A percentile compares a stretch with the other conserved stretches of the same genome.
Conservation (phyloP, 23 tunicate species). For the Trididemnum nubilum region DNA sequence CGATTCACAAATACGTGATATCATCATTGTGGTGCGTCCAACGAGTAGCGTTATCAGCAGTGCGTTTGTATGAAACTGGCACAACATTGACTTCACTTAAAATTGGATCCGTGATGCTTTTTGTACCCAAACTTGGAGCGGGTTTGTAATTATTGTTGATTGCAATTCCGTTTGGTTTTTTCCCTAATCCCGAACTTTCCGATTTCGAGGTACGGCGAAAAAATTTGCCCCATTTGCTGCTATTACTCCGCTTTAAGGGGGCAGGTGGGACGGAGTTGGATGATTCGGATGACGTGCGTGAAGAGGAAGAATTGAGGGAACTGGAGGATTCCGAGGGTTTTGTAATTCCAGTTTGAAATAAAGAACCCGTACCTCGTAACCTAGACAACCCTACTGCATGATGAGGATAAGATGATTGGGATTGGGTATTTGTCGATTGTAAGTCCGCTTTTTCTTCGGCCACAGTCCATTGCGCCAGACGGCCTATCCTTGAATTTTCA, state of each 20-base stretch:
- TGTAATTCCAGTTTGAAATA: not conserved
- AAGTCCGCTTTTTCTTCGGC: not conserved
- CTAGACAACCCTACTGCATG: not conserved
- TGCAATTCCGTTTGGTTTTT: not conserved
- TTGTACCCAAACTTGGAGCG: not conserved
- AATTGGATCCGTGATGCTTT: not conserved
- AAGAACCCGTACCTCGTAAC: not conserved
- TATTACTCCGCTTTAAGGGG: not conserved
- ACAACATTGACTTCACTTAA: slow-evolving; percentile 24
- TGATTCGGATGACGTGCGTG: slow-evolving; percentile 25
- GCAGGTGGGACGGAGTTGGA: not conserved
- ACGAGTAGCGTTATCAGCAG: slow-evolving; percentile 28
- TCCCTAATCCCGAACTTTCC: not conserved
- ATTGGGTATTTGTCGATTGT: not conserved
- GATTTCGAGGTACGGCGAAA: slow-evolving; percentile 21
- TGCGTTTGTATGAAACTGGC: slow-evolving; percentile 48
- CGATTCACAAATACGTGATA: slow-evolving; percentile 67
- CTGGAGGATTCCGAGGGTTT: slow-evolving; percentile 26
- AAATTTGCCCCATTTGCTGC: slow-evolving; percentile 17
- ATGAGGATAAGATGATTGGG: not conserved
- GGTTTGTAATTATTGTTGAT: slow-evolving; percentile 6
- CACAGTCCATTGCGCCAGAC: not conserved
- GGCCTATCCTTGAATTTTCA: slow-evolving; percentile 20
- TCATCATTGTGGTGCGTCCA: slow-evolving; percentile 83
- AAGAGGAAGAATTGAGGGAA: slow-evolving; percentile 24